Evolutionary conservation across 1,140 invertebrate genomes (phyloP).

Genomic region (Bombus waltoni): DNA sequence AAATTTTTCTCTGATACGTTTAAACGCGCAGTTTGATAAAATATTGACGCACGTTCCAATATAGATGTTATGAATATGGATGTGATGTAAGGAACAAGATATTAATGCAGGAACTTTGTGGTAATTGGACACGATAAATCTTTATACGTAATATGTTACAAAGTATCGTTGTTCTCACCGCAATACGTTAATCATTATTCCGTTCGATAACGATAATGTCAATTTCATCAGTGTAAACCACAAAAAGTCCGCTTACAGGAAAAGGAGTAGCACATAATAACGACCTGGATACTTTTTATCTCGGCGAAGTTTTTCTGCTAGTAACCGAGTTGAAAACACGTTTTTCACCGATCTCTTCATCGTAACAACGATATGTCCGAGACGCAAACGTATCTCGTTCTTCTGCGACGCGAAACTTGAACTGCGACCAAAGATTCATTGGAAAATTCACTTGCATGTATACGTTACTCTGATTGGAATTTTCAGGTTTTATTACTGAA

Average conservation of each 20-base stretch:
- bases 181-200: constrained; percentile 29
- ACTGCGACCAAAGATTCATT: no score
- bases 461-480: no score
- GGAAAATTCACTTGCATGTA: background rate
- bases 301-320: background rate
- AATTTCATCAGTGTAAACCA: constrained; percentile 38
- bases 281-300: constrained; percentile 53
- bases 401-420: background rate
- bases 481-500: no score
- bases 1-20: background rate
- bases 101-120: constrained; percentile 36
- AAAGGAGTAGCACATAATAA: constrained; percentile 20
- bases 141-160: constrained; percentile 17
- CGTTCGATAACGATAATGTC: constrained; percentile 50
- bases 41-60: background rate
- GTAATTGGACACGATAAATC: constrained; percentile 34
- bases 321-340: background rate
- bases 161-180: constrained; percentile 24
- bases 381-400: background rate
- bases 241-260: constrained; percentile 20
- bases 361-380: background rate
- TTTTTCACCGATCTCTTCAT: constrained; percentile 26
- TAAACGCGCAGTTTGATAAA: background rate
- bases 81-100: constrained; percentile 15
- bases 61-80: constrained; percentile 17